These are phyloP conservation scores for Neoaliturus tenellus DNA, from an alignment of 2,888 invertebrate species.

Conservation along the genomic window DNA sequence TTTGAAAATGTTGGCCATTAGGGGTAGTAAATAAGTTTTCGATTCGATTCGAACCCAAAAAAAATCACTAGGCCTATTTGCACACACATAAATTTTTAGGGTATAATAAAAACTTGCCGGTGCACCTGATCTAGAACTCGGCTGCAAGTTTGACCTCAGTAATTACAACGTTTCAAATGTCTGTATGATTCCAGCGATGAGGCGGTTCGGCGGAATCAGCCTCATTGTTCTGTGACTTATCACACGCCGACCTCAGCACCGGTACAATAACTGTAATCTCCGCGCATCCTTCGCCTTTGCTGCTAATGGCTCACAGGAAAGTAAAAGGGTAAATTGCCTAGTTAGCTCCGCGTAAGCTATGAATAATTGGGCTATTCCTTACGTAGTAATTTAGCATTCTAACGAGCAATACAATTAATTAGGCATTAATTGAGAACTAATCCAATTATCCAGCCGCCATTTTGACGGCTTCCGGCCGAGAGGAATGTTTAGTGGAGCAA, in stretches of 20 bases:
- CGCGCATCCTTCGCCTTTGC: neutral
- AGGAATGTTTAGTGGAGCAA: neutral
- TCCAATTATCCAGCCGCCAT: slow-evolving; percentile 19
- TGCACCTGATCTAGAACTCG: neutral
- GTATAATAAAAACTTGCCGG: no score
- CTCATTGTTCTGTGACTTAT: slow-evolving; percentile 28
- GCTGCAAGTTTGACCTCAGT: neutral
- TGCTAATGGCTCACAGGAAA: neutral
- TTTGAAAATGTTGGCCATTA: no score
- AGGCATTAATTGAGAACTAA: neutral
- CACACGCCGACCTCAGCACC: neutral
- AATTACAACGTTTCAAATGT: neutral
- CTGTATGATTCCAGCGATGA: neutral
- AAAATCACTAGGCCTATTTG: no score
- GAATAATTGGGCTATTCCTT: slow-evolving; percentile 28
- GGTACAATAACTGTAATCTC: neutral
- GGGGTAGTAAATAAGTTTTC: no score
- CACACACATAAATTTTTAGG: no score
- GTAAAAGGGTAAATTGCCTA: slow-evolving; percentile 25
- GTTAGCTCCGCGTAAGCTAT: neutral
- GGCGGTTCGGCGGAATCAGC: neutral
- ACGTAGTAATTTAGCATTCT: slow-evolving; percentile 38
- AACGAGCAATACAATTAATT: slow-evolving; percentile 23
- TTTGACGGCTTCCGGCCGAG: slow-evolving; percentile 3
- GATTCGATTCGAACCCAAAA: no score